Base-by-base conservation (phyloP, 2,797 vertebrate genomes). In the Picus viridis region DNA sequence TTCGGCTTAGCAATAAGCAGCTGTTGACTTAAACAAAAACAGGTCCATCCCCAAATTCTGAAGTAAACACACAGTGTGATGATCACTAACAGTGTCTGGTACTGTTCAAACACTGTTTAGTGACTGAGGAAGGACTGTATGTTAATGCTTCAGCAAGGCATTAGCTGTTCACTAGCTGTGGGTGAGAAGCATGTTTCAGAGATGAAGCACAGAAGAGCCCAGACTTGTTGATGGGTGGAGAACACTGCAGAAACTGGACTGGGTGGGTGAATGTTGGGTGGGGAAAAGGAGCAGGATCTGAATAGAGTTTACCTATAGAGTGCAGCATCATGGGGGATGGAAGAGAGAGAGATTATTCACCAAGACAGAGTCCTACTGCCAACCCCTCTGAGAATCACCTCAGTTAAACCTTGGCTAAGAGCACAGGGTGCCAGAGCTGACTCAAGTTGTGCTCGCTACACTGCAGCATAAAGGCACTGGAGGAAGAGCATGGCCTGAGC, bases 131-230 rank as follows among this genome's bases (percentile, higher is more conserved):
- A 83, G 59, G 90, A 15, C 59, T 34, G 56, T 22, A 71, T 32
- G 13, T 54, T 72, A 79, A 73, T 30, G 39, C 68, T 91, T 58
- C 30, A 91, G 79, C 63, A 74, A 78, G 69, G 73, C 64, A 86
- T 93, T 71, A 89, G 73, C 4, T 89, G 90, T 65, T 86, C 36
- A 47, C 45, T 57, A 36, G 57, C 62, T 71, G 67, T 77, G 64
- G 85, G 79, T 84, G 83, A 91, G 76, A 75, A 86, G 65, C 76
- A 16, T 56, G 68, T 75, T 93, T 76, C 83, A 87, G 81, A 90
- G 88, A 88, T 5, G 3, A 83, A 45, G 58, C 85, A 73, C 61
- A 83, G 83, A 90, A 90, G n/a, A 74, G 92, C 83, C 73, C 67
- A 84, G 57, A 88, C 74, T 83, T 76, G 43, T 70, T 45, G 45